Base-by-base conservation (phyloP, 2,888 invertebrate genomes). In the Heliconius aoede region DNA sequence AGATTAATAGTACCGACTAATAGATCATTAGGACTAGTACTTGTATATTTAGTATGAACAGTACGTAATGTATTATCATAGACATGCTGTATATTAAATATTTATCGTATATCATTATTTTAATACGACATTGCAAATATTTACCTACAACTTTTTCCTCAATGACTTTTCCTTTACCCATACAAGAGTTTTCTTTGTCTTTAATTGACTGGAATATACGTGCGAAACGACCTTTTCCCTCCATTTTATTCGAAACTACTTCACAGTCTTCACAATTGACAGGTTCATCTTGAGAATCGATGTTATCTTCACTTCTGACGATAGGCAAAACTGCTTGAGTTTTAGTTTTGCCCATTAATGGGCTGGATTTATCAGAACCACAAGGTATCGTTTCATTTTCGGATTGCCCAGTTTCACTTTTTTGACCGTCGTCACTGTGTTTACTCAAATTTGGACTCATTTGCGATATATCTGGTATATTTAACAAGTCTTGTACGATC, bases 281-380 rank as follows among this genome's bases (percentile, higher is more conserved):
- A 26, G 82, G 76, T 3, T 83, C 86, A 3, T 84, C 87, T 9
- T 90, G 84, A 4, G 84, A 81, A 36, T 92, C 92, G 30, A 94
- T 91, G 28, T 89, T 86, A 78, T 94, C 94, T 79, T 94, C 94
- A 78, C 92, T 92, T 60, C 94, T 85, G 18, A 94, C 90, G 79
- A 94, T 94, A 3, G 94, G 94, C 87, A 95, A 88, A 40, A 95
- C 94, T 2, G 94, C 94, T 83, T 94, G 94, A 2, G 93, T 95
- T 82, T 94, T 95, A 7, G 88, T 88, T 82, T 94, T 94, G 0
- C 88, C 91, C 8, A 87, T 83, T 78, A 89, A 92, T 11, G 94
- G 94, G 82, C 94, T 94, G 5, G 94, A 94, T 80, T 94, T 94
- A 78, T 93, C 94, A 0, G 94, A 95, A 9, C 88, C 92, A 82